These are phyloP conservation scores for Andrena marginata DNA, from an alignment of 2,888 invertebrate species.

Conservation along the genomic window DNA sequence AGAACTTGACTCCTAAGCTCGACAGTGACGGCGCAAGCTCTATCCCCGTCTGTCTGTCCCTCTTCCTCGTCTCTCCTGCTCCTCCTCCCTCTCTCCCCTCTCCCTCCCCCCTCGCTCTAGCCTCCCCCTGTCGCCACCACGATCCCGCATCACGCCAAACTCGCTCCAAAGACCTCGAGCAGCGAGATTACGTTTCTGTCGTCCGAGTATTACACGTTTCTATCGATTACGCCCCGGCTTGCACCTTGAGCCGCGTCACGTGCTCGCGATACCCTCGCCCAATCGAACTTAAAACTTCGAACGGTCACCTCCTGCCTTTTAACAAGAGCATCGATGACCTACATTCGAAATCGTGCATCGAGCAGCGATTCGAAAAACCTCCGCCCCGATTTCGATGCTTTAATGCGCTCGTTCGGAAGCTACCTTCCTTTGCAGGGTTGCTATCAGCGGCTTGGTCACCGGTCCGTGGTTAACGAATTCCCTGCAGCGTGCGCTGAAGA, in stretches of 20 bases:
- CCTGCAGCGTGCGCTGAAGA: neutral
- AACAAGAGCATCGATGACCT: constrained; percentile 16
- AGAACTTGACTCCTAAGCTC: constrained; percentile 78
- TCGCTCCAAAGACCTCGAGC: constrained; percentile 49
- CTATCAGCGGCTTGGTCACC: neutral
- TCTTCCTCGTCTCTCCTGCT: constrained; percentile 18
- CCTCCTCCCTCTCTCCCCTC: constrained; percentile 27
- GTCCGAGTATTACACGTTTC: constrained; percentile 39
- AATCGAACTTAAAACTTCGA: constrained; percentile 16
- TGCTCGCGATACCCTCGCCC: constrained; percentile 15
- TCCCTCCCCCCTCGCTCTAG: constrained; percentile 14
- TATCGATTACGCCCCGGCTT: constrained; percentile 42
- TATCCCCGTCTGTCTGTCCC: constrained; percentile 39
- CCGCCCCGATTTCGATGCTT: neutral
- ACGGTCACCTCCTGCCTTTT: neutral
- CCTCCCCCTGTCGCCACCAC: constrained; percentile 11
- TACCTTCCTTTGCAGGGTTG: no score
- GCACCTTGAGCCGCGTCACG: neutral
- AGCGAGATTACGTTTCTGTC: constrained; percentile 60
- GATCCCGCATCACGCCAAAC: constrained; percentile 25
- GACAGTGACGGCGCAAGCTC: constrained; percentile 68
- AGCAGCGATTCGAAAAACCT: neutral
- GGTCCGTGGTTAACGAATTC: neutral
- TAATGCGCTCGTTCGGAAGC: no score
- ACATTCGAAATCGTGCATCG: constrained; percentile 23